Conservation (phyloP, 2,888 invertebrate genomes). For the Oscheius sp. region DNA sequence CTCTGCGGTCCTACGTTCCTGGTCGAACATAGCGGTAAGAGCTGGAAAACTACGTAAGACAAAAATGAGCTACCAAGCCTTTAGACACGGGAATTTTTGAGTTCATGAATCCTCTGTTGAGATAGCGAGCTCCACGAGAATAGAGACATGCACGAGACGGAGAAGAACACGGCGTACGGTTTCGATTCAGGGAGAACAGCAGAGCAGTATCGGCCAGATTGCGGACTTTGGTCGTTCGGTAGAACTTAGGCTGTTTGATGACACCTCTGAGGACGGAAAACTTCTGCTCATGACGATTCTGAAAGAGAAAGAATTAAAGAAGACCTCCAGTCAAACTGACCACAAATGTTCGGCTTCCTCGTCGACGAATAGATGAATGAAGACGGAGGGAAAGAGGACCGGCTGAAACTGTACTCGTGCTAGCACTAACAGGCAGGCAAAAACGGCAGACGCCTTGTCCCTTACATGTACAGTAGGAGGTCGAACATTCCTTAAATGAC, state of each 20-base stretch:
- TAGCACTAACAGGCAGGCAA: not conserved
- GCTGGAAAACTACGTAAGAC: not conserved
- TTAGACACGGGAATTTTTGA: slow-evolving; percentile 1
- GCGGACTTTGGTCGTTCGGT: slow-evolving; percentile 13
- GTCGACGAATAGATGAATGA: slow-evolving; percentile 6
- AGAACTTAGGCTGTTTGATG: slow-evolving; percentile 20
- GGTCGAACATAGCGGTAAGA: not conserved
- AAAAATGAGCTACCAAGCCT: not conserved
- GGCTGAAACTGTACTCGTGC: not conserved
- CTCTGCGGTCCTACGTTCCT: not conserved
- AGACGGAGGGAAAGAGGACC: slow-evolving; percentile 2
- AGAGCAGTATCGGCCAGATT: not conserved
- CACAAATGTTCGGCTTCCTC: slow-evolving; percentile 5
- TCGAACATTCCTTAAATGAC: slow-evolving; percentile 3
- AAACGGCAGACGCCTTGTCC: slow-evolving; percentile 1
- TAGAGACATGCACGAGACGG: not conserved
- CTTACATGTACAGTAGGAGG: slow-evolving; percentile 7
- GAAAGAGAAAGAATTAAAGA: not conserved
- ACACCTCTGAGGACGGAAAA: slow-evolving; percentile 14
- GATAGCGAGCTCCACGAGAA: slow-evolving; percentile 4
- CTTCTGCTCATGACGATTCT: slow-evolving; percentile 11
- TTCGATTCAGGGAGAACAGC: not conserved
- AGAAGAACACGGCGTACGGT: not conserved
- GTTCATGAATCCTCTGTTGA: not conserved
- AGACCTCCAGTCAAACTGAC: not conserved